phyloP scores from a whole-genome alignment of 2,888 invertebrate genomes.

The Hyposoter dolosus region DNA sequence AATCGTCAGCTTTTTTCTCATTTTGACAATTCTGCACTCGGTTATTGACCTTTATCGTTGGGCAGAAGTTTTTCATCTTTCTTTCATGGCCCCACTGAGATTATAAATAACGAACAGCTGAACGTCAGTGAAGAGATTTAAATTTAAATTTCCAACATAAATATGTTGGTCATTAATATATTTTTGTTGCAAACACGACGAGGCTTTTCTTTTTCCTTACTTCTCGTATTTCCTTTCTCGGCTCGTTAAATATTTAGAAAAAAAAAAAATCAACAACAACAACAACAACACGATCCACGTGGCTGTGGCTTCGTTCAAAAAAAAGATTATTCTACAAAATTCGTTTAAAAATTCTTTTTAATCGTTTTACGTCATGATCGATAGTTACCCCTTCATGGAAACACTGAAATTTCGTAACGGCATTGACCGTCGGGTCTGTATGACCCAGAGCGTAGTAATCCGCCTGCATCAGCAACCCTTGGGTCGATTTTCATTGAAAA shows the following conservation, averaged over 20 bases:
- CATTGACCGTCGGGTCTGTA: background rate
- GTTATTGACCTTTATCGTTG: slow-evolving; percentile 31
- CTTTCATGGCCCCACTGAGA: background rate
- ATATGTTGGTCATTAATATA: background rate
- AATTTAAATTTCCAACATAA: slow-evolving; percentile 7
- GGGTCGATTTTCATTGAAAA: background rate
- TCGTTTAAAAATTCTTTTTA: background rate
- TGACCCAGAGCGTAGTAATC: background rate
- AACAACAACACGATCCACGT: background rate
- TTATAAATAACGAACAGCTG: slow-evolving; percentile 35
- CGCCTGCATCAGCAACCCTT: background rate
- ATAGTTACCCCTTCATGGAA: no score
- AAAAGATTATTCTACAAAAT: background rate
- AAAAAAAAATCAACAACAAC: background rate
- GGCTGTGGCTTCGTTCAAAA: background rate
- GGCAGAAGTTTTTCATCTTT: background rate
- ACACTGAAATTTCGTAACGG: no score
- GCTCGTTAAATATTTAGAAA: background rate
- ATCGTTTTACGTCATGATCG: background rate
- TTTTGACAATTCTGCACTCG: background rate
- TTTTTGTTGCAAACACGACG: slow-evolving; percentile 4
- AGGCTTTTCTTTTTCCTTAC: background rate
- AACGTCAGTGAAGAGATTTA: background rate
- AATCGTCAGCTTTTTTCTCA: background rate
- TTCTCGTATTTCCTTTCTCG: background rate